A percentile compares a stretch with the other conserved stretches of the same genome.
Evolutionary conservation across 2,113 vertebrate genomes (phyloP).

Genomic region (Seriola quinqueradiata): DNA sequence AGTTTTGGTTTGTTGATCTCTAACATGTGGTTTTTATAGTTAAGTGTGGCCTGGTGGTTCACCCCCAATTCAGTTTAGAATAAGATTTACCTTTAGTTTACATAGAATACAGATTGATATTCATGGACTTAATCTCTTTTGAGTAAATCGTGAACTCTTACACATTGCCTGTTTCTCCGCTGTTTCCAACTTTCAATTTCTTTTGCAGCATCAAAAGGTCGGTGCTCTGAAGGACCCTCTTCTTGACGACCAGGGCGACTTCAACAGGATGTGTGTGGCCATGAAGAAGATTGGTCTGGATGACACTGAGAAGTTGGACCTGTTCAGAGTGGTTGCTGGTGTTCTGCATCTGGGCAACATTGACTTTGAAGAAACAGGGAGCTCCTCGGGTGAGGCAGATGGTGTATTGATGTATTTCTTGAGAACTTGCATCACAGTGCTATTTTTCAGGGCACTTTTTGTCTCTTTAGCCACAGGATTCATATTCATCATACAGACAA

Average conservation of each 20-base stretch:
- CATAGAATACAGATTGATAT: background rate
- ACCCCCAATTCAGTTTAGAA: background rate
- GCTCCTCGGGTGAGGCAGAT: conserved; percentile 90
- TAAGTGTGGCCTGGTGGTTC: background rate
- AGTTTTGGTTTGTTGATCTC: background rate
- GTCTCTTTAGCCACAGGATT: background rate
- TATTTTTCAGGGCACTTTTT: background rate
- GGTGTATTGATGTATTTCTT: too few relatives aligned
- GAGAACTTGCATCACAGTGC: background rate
- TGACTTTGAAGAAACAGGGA: conserved; percentile 98
- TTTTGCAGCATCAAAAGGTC: conserved; percentile 88
- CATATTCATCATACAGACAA: too few relatives aligned
- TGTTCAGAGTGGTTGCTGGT: conserved; percentile 96
- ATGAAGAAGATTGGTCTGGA: conserved; percentile 98
- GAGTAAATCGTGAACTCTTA: background rate
- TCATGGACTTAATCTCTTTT: background rate
- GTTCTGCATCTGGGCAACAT: conserved; percentile 98
- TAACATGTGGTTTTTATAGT: background rate
- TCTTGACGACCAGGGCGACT: conserved; percentile 96
- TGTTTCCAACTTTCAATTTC: background rate
- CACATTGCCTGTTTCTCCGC: background rate
- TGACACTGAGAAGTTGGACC: conserved; percentile 96
- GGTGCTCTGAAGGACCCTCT: conserved; percentile 95
- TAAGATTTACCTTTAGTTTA: conserved; percentile 21
- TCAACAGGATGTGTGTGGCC: conserved; percentile 95